A percentile compares a stretch with the other conserved stretches of the same genome.
Evolutionary conservation across 2,113 vertebrate genomes (phyloP).

Genomic region (Rhineura floridana): DNA sequence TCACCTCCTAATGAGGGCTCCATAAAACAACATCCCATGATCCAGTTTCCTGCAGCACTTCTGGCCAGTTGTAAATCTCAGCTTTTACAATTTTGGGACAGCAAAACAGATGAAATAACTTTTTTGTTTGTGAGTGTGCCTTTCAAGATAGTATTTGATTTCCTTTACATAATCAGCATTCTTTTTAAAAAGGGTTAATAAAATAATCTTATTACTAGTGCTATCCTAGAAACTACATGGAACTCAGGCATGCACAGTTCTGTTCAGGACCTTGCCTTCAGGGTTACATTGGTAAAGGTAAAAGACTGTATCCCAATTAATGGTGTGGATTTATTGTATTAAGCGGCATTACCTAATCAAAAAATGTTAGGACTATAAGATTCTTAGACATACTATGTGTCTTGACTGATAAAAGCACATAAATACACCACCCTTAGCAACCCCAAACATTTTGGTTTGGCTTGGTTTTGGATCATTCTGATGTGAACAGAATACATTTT

Average conservation of each 20-base stretch:
- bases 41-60: constrained; percentile 44
- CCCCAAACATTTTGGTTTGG: neutral
- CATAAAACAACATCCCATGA: constrained; percentile 54
- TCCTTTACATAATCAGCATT: neutral
- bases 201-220: no score
- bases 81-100: constrained; percentile 48
- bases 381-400: neutral
- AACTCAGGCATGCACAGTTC: neutral
- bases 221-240: neutral
- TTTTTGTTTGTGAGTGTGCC: neutral
- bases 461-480: neutral
- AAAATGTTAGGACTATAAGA: no score
- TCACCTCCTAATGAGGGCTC: constrained; percentile 68
- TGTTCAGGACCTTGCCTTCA: neutral
- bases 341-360: no score
- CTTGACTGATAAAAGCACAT: neutral
- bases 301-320: neutral
- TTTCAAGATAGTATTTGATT: neutral
- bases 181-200: no score
- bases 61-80: constrained; percentile 60
- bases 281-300: neutral
- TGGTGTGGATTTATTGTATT: neutral
- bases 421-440: neutral
- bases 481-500: neutral
- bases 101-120: constrained; percentile 28